A percentile compares a stretch with the other conserved stretches of the same genome.
Conservation (phyloP, 2,888 invertebrate genomes). For the Campopleginae sp. region DNA sequence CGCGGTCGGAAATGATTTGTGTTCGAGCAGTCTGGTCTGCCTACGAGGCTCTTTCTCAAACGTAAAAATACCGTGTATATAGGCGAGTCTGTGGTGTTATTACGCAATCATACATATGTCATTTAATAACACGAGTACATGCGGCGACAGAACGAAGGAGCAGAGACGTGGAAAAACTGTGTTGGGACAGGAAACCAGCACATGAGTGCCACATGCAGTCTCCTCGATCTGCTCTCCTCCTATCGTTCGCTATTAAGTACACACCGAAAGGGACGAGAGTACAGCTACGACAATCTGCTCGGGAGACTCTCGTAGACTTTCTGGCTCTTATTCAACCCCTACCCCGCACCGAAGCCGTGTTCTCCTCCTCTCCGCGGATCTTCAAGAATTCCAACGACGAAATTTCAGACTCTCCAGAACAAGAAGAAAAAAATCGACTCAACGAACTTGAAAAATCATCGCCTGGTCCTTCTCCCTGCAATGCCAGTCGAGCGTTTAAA, state of each 20-base stretch:
- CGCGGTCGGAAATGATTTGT: slow-evolving; percentile 78
- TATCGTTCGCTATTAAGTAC: slow-evolving; percentile 37
- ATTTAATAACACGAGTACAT: slow-evolving; percentile 36
- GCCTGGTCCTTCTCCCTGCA: slow-evolving; percentile 42
- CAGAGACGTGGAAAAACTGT: slow-evolving; percentile 82
- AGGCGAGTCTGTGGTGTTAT: slow-evolving; percentile 70
- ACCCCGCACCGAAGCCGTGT: neutral
- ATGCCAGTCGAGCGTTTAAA: slow-evolving; percentile 48
- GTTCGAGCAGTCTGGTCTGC: slow-evolving; percentile 63
- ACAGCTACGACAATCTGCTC: slow-evolving; percentile 51
- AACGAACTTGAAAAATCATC: slow-evolving; percentile 54
- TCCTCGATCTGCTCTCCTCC: slow-evolving; percentile 50
- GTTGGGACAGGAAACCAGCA: slow-evolving; percentile 77
- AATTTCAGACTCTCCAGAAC: slow-evolving; percentile 57
- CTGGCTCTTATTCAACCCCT: slow-evolving; percentile 61
- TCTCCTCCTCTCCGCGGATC: slow-evolving; percentile 36
- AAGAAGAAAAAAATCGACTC: slow-evolving; percentile 35
- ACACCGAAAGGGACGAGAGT: slow-evolving; percentile 10
- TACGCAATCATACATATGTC: slow-evolving; percentile 81
- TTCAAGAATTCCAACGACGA: slow-evolving; percentile 61
- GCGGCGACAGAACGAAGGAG: slow-evolving; percentile 62
- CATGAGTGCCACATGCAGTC: slow-evolving; percentile 81
- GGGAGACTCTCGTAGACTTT: slow-evolving; percentile 67
- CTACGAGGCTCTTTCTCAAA: slow-evolving; percentile 9
- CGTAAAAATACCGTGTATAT: slow-evolving; percentile 19